Conservation (phyloP, 2,888 invertebrate genomes). For the Spicauda simplicius region DNA sequence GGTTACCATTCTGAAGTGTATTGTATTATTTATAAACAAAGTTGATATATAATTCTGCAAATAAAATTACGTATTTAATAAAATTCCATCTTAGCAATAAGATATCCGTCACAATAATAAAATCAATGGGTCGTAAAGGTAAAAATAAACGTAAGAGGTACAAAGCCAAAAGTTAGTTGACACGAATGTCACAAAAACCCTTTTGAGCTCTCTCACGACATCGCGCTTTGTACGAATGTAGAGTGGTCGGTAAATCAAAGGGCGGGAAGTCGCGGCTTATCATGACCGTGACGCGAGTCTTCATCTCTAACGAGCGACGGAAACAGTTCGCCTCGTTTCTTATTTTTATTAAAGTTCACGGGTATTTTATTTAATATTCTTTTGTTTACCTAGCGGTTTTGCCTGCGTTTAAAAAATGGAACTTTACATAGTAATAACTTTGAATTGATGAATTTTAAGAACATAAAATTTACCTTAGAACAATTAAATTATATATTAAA, state of each 20-base stretch:
- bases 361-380: background rate
- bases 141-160: background rate
- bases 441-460: too few species aligned
- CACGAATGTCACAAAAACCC: slow-evolving; percentile 16
- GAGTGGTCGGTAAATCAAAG: slow-evolving; percentile 33
- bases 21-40: too few species aligned
- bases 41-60: too few species aligned
- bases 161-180: slow-evolving; percentile 2
- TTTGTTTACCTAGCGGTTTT: too few species aligned
- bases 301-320: slow-evolving; percentile 24
- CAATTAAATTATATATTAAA: too few species aligned
- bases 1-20: too few species aligned
- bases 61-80: too few species aligned
- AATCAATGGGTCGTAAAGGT: background rate
- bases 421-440: too few species aligned
- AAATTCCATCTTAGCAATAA: background rate
- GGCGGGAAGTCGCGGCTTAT: slow-evolving; percentile 34
- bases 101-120: background rate
- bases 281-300: slow-evolving; percentile 28
- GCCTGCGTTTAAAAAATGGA: too few species aligned
- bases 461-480: too few species aligned
- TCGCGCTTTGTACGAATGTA: slow-evolving; percentile 13
- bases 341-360: background rate
- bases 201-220: slow-evolving; percentile 15
- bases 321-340: background rate